Evolutionary conservation across 2,888 invertebrate genomes (phyloP), one percentile per base, ranked within the genome.

Genomic region (Metopia argyrocephala): DNA sequence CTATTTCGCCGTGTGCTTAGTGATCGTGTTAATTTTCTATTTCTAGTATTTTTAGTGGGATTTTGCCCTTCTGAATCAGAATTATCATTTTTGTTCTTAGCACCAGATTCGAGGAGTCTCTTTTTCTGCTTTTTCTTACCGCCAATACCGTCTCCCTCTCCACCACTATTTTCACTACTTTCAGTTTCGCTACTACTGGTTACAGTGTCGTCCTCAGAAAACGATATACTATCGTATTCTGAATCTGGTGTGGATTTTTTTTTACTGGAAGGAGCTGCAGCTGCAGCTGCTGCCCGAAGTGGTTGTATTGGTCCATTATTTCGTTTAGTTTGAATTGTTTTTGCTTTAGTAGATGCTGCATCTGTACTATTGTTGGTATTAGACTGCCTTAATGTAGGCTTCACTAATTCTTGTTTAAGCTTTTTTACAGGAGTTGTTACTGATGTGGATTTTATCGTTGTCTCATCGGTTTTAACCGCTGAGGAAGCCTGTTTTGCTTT

Each of bases 11-110:
- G 91, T 5, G 94, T 94, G 61, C 93, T 94, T 0, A 94, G 91
- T 0, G 95, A 94, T 9, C 95, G 91, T 0, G 95, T 95, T 25
- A 94, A 89, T 86, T 95, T 95, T 21, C 95, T 83, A 50, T 79
- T 82, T 59, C 80, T 80, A 0, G 73, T 74, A 15, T 78, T 76
- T n/a, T 78, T 78, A 86, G 92, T 83, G 85, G 88, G 57, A 86
- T 62, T 84, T 87, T 85, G 73, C 87, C 85, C 76, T 87, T 84
- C 85, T 1, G 90, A 88, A 57, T 83, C 82, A 0, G 74, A 79
- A 48, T 56, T 83, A 6, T 70, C 74, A 50, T 65, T 69, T 46
- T 75, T 81, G 56, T 65, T 66, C 65, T 74, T 81, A 4, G 31
- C 3, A 6, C 15, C 48, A 28, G 48, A 15, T 64, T 57, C 76